Conservation (phyloP, 2,888 invertebrate genomes). For the Noctua pronuba region DNA sequence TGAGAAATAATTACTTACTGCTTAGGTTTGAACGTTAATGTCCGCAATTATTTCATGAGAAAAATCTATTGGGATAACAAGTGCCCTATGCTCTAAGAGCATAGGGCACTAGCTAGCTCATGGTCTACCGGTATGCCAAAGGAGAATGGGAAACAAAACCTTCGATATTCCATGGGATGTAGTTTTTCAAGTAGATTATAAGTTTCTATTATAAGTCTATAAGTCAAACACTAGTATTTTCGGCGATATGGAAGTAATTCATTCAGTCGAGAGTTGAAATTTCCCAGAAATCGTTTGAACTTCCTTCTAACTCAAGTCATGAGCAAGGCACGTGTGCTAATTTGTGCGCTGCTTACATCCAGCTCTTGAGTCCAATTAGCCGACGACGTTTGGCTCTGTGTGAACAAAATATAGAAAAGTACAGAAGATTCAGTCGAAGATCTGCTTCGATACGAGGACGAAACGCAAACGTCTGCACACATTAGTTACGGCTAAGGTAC, state of each 20-base stretch:
- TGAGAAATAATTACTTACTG: not conserved
- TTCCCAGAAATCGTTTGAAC: not conserved
- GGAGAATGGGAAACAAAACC: not conserved
- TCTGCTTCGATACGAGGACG: not conserved
- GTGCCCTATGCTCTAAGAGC: not conserved
- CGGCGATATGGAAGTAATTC: not conserved
- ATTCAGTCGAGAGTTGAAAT: not conserved
- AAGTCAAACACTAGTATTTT: not conserved
- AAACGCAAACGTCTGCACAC: not conserved
- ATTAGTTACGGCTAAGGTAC: not conserved
- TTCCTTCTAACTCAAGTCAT: not conserved
- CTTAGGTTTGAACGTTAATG: not conserved
- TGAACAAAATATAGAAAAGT: not conserved
- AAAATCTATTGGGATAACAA: not conserved
- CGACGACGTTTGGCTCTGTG: not conserved
- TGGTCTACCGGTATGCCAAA: not conserved
- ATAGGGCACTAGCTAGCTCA: no score
- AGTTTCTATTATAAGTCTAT: not conserved
- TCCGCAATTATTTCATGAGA: not conserved
- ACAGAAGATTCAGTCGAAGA: slow-evolving; percentile 1
- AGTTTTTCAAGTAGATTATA: not conserved
- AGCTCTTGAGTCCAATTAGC: slow-evolving; percentile 29
- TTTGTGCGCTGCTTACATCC: slow-evolving; percentile 14
- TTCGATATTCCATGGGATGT: not conserved
- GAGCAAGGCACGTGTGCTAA: not conserved